A percentile compares a stretch with the other conserved stretches of the same genome.
phyloP scores from a whole-genome alignment of 2,797 vertebrate genomes.

The Eulemur rubriventer region DNA sequence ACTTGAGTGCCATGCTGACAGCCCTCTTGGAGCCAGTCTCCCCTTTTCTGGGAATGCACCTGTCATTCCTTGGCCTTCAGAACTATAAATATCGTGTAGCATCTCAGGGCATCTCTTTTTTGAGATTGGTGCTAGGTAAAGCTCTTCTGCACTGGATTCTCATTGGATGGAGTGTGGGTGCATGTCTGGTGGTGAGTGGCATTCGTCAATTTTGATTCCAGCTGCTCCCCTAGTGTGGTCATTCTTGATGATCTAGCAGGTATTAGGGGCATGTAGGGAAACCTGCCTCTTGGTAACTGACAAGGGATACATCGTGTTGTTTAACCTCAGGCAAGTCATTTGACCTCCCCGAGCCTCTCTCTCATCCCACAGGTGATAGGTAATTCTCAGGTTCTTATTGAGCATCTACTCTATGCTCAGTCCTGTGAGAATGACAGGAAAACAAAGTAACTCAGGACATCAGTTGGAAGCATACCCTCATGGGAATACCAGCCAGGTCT shows the following conservation, averaged over 20 bases:
- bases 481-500: neutral
- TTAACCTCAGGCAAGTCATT: neutral
- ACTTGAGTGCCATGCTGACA: too few species aligned
- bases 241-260: neutral
- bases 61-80: neutral
- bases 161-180: too few species aligned
- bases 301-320: neutral
- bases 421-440: neutral
- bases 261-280: neutral
- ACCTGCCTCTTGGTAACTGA: neutral
- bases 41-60: neutral
- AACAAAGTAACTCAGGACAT: neutral
- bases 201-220: neutral
- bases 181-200: neutral
- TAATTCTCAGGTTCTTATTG: neutral
- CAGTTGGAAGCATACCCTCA: neutral
- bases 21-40: neutral
- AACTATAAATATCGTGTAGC: neutral
- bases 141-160: rapidly evolving
- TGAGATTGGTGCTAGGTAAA: neutral
- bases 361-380: rapidly evolving
- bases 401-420: rapidly evolving
- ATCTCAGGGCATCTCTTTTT: neutral
- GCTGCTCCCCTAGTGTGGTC: neutral
- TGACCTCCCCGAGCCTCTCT: neutral